Evolutionary conservation across 2,888 invertebrate species (phyloP), one percentile per base, ranked within the genome.

Genomic region (Lutraria lutraria): DNA sequence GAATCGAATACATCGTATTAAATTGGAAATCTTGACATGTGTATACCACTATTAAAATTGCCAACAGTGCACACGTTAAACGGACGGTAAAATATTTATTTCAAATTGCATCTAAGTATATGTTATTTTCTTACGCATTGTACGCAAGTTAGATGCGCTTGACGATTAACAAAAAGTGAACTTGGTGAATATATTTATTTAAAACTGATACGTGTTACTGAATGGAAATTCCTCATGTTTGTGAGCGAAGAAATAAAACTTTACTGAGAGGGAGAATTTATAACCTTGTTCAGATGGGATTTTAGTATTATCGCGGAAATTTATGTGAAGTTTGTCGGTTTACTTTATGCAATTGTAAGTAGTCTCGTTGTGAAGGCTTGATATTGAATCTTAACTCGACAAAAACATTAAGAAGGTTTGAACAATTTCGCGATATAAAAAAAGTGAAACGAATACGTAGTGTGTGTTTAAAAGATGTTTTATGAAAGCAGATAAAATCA

Each of bases 251-350:
- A 31, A 54, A 56, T 60, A 6, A 25, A 19, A 63, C 63, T 63
- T 34, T 19, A 63, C 31, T 56, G 29, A 63, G 29, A 63, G 43
- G 43, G 63, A 56, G 43, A 43, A 63, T 83, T 83, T 83, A 83
- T 83, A 34, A 29, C 63, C 56, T 60, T 63, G 43, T 63, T 34
- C n/a, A 63, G 21, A 29, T 1, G n/a, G 81, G 81, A 81, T 81
- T 81, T 54, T n/a, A 63, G 81, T 43, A 83, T n/a, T 63, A 63
- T 83, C 53, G 83, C 34, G 31, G 63, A 83, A 15, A 83, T 60
- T 83, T 29, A 83, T 83, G 43, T 43, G 29, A 63, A 43, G 60
- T 63, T 83, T 63, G 63, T 21, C 8, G 12, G 60, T 34, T n/a
- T 34, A 43, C n/a, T 60, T 56, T 83, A 21, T 43, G 43, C 56